Base-by-base conservation (phyloP, 2,888 invertebrate species). In the Drosophila mimica region DNA sequence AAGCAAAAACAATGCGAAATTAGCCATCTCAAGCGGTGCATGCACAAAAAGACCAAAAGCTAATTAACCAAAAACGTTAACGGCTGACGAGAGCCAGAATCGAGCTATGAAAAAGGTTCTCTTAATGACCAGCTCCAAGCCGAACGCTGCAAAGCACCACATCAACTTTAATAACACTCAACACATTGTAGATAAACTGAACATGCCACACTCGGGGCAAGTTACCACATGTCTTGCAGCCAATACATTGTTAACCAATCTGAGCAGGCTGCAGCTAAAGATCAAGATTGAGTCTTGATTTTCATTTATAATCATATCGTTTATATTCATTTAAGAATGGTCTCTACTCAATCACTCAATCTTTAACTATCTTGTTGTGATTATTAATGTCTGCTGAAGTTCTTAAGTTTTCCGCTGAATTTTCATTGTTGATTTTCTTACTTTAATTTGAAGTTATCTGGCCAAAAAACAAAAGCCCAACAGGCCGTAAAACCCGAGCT, bases 21-120 rank as follows among this genome's bases (percentile, higher is more conserved):
- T 82, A 28, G 30, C 25, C 46, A 46, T 25, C 49, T 52, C 53
- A 70, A 73, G 65, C 70, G 83, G 57, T 83, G 77, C 86, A 82
- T 86, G 82, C 82, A 82, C 82, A 77, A 76, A 78, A 77, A 79
- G 79, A 62, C 82, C 76, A 88, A 83, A 83, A 83, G 83, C 88
- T 83, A 83, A 83, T 83, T 83, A 88, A 85, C 88, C 83, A 83
- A 83, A 88, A 88, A 80, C 88, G 80, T 77, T 85, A 80, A 83
- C 88, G 70, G 73, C 82, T 72, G 70, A 72, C 68, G 69, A 73
- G 65, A 78, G 78, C 63, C 70, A 61, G 56, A 70, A 82, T 6
- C 17, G n/a, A 51, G 51, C 82, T 70, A 83, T 83, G 85, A 87
- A 83, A 83, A 87, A 81, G 82, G 74, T 74, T 74, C 65, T 63